Conservation (phyloP, 2,888 invertebrate species). For the Trachelus stipa region DNA sequence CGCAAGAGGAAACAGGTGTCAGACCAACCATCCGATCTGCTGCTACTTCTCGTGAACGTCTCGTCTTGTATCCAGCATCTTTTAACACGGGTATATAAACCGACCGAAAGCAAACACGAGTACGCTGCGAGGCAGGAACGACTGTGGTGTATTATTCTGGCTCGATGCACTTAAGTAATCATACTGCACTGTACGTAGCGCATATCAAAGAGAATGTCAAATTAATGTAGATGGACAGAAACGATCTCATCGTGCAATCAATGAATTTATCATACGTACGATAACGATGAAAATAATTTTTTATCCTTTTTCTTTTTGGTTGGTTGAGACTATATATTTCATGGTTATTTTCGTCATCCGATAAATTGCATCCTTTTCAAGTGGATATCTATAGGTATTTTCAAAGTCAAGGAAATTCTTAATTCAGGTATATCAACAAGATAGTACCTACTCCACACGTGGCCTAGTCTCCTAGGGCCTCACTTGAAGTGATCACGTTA, state of each 20-base stretch:
- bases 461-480: not conserved
- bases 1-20: slow-evolving; percentile 24
- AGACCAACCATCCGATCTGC: slow-evolving; percentile 16
- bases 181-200: not conserved
- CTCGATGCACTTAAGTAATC: not conserved
- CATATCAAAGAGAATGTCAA: not conserved
- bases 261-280: not conserved
- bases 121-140: not conserved
- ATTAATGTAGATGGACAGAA: not conserved
- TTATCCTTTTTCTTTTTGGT: not conserved
- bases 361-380: not conserved
- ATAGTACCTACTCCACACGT: not conserved
- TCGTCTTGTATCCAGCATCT: not conserved
- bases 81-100: slow-evolving; percentile 8
- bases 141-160: not conserved
- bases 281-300: not conserved
- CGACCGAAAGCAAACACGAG: slow-evolving; percentile 8
- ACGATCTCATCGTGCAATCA: not conserved
- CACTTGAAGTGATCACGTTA: slow-evolving; percentile 3
- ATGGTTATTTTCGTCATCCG: too few relatives aligned
- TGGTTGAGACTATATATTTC: too few relatives aligned
- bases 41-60: slow-evolving; percentile 12
- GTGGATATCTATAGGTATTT: not conserved
- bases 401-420: not conserved
- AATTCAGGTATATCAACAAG: not conserved